phyloP scores from a whole-genome alignment of 2,113 vertebrate genomes.

The Calidris pygmaea region DNA sequence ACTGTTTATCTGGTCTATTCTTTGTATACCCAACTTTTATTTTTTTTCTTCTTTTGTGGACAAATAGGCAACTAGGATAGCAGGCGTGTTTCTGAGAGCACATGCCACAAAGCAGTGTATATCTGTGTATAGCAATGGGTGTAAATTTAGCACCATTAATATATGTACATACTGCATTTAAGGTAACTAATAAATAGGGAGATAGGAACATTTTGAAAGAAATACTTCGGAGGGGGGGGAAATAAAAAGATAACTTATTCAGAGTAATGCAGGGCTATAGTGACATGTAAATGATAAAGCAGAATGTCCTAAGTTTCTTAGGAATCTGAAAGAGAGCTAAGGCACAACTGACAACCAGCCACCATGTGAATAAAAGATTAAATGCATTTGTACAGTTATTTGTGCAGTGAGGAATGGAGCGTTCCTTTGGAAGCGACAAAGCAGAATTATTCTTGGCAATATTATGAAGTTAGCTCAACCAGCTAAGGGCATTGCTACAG shows the following conservation, averaged over 20 bases:
- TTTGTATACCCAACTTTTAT: neutral
- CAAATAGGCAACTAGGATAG: neutral
- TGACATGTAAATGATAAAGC: neutral
- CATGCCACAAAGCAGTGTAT: neutral
- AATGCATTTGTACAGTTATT: neutral
- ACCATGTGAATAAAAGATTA: neutral
- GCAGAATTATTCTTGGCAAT: neutral
- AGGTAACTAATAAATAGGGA: neutral
- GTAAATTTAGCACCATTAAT: neutral
- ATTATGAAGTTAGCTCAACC: neutral
- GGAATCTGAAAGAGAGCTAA: neutral
- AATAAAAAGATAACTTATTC: neutral
- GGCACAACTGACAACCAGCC: neutral
- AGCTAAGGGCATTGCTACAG: neutral
- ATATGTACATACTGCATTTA: neutral
- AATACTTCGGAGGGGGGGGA: accelerated
- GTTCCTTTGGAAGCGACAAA: neutral
- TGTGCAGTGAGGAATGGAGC: neutral
- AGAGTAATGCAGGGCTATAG: neutral
- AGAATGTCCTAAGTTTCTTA: neutral
- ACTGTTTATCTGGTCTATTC: neutral
- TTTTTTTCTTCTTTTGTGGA: neutral
- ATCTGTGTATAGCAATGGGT: neutral
- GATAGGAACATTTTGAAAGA: neutral
- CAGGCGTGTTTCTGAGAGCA: neutral